A percentile compares a stretch with the other conserved stretches of the same genome.
Conservation (phyloP, 92 coral and sea anemone species). For the Pocillopora grandis region DNA sequence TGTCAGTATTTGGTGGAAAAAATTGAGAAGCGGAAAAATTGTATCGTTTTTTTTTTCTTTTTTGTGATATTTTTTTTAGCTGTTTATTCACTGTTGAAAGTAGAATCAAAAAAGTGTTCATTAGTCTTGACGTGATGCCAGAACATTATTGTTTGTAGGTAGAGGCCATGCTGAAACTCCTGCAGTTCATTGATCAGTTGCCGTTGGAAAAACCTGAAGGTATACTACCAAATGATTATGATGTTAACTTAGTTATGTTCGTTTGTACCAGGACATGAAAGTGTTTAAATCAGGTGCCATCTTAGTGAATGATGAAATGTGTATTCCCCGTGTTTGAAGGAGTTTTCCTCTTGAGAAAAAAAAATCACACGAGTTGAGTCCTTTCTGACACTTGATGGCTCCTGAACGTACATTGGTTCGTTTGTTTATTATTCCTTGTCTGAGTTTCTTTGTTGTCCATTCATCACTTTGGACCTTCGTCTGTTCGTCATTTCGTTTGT, state of each 20-base stretch:
- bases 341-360: conserved; percentile 10
- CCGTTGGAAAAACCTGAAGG: conserved; percentile 93
- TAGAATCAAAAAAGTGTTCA: too few relatives aligned
- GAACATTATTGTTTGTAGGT: conserved; percentile 51
- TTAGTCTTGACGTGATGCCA: too few relatives aligned
- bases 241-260: not conserved
- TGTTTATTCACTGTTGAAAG: too few relatives aligned
- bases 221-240: not conserved
- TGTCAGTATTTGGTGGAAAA: too few relatives aligned
- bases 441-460: too few relatives aligned
- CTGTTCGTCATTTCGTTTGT: too few relatives aligned
- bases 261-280: not conserved
- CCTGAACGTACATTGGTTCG: not conserved
- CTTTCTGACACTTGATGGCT: conserved; percentile 23
- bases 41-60: too few relatives aligned
- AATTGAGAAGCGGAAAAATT: too few relatives aligned
- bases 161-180: conserved; percentile 74
- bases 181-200: conserved; percentile 67
- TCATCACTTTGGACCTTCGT: not conserved
- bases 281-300: not conserved
- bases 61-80: too few relatives aligned
- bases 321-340: conserved; percentile 55
- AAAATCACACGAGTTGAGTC: conserved; percentile 28
- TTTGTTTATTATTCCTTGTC: not conserved
- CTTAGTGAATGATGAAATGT: conserved; percentile 38